Evolutionary conservation across 2,113 vertebrate genomes (phyloP).

Genomic region (Cepphus grylle): DNA sequence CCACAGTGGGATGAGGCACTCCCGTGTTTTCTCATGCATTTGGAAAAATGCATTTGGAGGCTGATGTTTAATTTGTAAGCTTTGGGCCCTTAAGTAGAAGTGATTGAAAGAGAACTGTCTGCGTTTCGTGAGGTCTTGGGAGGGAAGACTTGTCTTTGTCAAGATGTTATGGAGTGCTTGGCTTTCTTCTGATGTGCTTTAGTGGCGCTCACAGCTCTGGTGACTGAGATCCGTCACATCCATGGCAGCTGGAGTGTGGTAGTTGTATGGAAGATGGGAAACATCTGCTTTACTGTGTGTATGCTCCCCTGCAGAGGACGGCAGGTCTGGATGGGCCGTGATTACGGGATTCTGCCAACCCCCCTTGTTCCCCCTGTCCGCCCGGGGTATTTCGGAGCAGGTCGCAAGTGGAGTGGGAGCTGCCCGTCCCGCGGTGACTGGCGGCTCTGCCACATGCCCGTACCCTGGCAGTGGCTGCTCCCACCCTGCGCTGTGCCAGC

Average conservation of each 20-base stretch:
- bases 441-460: background rate
- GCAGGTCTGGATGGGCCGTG: fast-evolving
- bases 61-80: background rate
- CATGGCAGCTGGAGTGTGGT: fast-evolving
- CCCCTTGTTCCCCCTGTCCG: background rate
- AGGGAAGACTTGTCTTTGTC: background rate
- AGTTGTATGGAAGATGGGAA: background rate
- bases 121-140: background rate
- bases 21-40: background rate
- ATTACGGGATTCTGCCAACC: background rate
- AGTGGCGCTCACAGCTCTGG: background rate
- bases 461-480: background rate
- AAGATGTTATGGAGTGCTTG: background rate
- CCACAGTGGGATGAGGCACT: background rate
- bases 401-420: too few species aligned
- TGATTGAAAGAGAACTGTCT: background rate
- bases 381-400: background rate
- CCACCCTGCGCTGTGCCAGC: background rate
- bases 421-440: fast-evolving
- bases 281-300: background rate
- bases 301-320: too few species aligned
- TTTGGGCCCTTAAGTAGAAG: background rate
- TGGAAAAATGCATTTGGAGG: background rate
- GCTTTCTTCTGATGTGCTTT: background rate
- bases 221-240: background rate